Conservation (phyloP, 2,113 vertebrate species). For the Peromyscus maniculatus region DNA sequence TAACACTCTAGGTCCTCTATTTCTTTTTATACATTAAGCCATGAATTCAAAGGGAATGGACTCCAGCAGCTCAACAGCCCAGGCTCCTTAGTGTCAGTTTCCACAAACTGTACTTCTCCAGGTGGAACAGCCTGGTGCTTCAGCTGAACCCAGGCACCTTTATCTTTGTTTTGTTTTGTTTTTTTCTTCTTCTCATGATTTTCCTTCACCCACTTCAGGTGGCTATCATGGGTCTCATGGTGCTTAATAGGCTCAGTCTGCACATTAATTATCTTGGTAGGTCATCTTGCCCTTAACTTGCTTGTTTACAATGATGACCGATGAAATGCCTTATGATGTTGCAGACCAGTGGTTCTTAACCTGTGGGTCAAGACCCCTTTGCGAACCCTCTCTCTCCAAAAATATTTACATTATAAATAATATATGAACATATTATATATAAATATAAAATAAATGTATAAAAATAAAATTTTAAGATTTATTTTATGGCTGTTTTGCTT, state of each 20-base stretch:
- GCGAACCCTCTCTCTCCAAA: not conserved
- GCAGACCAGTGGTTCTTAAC: not conserved
- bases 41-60: not conserved
- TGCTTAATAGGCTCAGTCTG: not conserved
- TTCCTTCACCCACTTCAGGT: not conserved
- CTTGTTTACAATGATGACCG: not conserved
- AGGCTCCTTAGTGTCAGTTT: not conserved
- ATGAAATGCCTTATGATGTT: not conserved
- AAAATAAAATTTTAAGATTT: not conserved
- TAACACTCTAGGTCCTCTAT: not conserved
- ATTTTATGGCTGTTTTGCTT: not conserved
- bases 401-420: not conserved
- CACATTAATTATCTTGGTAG: not conserved
- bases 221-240: not conserved
- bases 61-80: too few relatives aligned
- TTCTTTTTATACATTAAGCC: not conserved
- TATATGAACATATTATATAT: not conserved
- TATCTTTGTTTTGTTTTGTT: too few relatives aligned
- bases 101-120: not conserved
- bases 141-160: not conserved
- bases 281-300: not conserved
- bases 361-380: not conserved
- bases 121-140: not conserved
- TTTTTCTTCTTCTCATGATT: not conserved
- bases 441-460: not conserved